A percentile compares a stretch with the other conserved stretches of the same genome.
Conservation (phyloP, 2,888 invertebrate genomes). For the Cantharis rustica region DNA sequence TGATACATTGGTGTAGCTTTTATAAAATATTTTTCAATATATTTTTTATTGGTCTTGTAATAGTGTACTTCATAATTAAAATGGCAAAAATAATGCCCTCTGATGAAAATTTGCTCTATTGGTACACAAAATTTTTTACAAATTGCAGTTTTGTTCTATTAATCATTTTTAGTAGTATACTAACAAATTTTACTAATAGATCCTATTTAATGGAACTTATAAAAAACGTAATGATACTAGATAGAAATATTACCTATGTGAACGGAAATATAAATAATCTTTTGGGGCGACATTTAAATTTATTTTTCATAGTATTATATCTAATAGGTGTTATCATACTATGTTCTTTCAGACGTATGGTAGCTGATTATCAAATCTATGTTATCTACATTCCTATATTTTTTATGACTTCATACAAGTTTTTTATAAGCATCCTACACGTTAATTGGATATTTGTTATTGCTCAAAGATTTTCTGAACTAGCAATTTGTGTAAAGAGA, state of each 20-base stretch:
- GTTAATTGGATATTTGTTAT: background rate
- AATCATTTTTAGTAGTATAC: no score
- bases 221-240: background rate
- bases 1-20: background rate
- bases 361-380: background rate
- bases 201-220: background rate
- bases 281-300: background rate
- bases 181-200: background rate
- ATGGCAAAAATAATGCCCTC: background rate
- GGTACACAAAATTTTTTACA: background rate
- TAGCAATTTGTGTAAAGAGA: no score
- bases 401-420: background rate
- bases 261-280: background rate
- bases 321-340: no score
- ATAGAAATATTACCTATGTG: background rate
- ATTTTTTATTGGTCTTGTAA: background rate
- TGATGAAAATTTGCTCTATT: background rate
- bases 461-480: background rate
- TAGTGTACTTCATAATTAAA: background rate
- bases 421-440: background rate
- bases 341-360: no score
- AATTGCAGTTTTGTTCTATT: no score
- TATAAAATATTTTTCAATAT: background rate
- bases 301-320: background rate
- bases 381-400: background rate